Evolutionary conservation across 2,797 vertebrate genomes (phyloP), one percentile per base, ranked within the genome.

Genomic region (Karalla daura): DNA sequence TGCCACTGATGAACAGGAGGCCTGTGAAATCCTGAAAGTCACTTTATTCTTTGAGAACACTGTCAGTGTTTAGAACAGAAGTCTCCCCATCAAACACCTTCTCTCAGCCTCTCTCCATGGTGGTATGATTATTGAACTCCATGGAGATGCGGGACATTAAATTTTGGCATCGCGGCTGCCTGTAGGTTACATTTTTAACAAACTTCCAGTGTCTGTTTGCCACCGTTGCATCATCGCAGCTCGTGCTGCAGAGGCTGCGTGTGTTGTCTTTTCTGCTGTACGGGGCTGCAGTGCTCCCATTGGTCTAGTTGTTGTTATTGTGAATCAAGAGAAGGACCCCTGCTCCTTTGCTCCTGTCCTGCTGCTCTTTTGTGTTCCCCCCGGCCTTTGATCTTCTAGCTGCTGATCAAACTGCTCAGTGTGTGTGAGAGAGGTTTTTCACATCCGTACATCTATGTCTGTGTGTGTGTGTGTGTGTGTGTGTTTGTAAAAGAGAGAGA

Each of bases 311-410:
- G 41, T 70, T 86, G 71, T 79, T 81, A 17, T 74, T 76, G 78
- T 83, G 75, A 71, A 61, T 71, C 33, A 68, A 70, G 66, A 83
- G 45, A 59, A 54, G 44, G 77, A 78, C 63, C 74, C 60, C 68
- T 69, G 74, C 68, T 81, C 63, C 69, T 61, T 25, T 23, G 53
- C 66, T 66, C 55, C n/a, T 72, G 72, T 84, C 83, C 86, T 86
- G 76, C 81, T 86, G 82, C 68, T 85, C 75, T 69, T 84, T 87
- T 83, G 72, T 81, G 71, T 43, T 75, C 60, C 41, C n/a, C 66
- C 39, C 66, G 45, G 50, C 66, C 74, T 88, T 90, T 89, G 80
- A 90, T 85, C 84, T 67, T 69, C 15, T 76, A 56, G 39, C 70
- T 74, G 65, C 80, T 75, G 64, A 81, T 80, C 66, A 60, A 63